Evolutionary conservation across 2,888 invertebrate genomes (phyloP).

Genomic region (Parnassius orleans): DNA sequence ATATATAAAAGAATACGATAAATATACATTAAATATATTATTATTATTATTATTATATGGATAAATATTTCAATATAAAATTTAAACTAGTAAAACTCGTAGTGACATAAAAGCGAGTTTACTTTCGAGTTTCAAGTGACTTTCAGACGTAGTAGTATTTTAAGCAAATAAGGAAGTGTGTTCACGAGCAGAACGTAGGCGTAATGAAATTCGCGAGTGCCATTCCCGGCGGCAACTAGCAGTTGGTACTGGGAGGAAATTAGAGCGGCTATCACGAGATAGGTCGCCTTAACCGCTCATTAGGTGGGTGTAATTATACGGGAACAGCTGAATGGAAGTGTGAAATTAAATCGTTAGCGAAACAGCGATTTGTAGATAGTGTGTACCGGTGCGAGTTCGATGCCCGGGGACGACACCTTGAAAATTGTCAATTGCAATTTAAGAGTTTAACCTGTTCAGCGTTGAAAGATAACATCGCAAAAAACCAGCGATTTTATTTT

Average conservation of each 20-base stretch:
- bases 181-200: conserved; percentile 14
- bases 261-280: conserved; percentile 9
- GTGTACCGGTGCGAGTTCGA: no score
- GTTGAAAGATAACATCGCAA: no score
- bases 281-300: conserved; percentile 11
- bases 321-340: conserved; percentile 10
- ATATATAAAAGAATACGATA: no score
- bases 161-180: conserved; percentile 18
- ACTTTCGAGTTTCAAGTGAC: conserved; percentile 11
- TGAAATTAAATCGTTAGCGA: background rate
- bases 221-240: background rate
- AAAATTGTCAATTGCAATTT: background rate
- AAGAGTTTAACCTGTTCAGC: no score
- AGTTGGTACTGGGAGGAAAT: background rate
- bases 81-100: no score
- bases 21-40: no score
- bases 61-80: no score
- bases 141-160: background rate
- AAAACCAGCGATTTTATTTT: no score
- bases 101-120: background rate
- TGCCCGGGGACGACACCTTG: background rate
- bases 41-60: no score
- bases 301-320: conserved; percentile 12
- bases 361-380: no score
- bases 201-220: conserved; percentile 21